Conservation (phyloP, 2,797 vertebrate species). For the Dicrostonyx torquatus region DNA sequence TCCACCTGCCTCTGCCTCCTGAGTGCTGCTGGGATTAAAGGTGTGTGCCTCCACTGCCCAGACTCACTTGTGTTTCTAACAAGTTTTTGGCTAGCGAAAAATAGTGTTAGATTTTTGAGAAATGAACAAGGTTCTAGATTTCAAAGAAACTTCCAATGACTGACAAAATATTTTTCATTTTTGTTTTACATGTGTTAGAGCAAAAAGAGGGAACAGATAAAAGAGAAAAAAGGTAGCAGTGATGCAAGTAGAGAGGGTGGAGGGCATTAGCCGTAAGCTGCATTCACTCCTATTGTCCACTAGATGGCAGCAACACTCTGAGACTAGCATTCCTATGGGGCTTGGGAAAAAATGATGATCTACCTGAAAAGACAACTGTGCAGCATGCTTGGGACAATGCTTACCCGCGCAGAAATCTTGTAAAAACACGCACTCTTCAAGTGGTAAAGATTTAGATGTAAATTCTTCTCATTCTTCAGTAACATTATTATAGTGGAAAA, state of each 20-base stretch:
- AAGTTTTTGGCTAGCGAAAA: conserved; percentile 47
- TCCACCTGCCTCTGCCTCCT: background rate
- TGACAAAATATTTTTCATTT: background rate
- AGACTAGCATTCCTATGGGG: background rate
- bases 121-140: background rate
- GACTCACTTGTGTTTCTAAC: background rate
- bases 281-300: conserved; percentile 36
- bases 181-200: background rate
- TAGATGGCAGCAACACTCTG: conserved; percentile 63
- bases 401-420: background rate
- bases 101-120: background rate
- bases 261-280: background rate
- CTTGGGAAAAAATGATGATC: too few relatives aligned
- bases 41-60: accelerated
- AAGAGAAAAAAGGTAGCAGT: background rate
- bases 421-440: background rate
- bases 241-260: background rate
- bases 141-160: background rate
- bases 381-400: background rate
- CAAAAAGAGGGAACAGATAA: background rate
- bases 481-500: background rate
- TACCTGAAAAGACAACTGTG: background rate
- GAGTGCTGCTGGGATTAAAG: background rate
- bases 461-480: background rate
- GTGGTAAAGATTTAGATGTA: background rate